Evolutionary conservation across 2,888 invertebrate species (phyloP).

Genomic region (Cosmia trapezina): DNA sequence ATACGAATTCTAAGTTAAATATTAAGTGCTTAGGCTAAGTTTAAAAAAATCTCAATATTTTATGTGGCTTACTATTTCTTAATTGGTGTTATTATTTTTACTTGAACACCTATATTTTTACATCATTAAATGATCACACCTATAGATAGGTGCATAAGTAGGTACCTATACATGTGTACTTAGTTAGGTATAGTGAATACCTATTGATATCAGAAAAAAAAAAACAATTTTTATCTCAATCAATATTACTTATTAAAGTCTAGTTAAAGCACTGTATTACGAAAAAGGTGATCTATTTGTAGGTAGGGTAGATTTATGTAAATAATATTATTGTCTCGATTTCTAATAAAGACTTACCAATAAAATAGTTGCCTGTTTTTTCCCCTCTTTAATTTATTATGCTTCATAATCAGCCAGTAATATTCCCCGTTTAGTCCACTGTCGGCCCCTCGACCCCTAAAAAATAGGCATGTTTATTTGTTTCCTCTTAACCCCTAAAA

Average conservation of each 20-base stretch:
- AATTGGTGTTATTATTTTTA: neutral
- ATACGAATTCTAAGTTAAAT: no score
- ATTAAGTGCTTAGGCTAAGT: no score
- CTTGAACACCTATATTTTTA: neutral
- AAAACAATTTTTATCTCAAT: neutral
- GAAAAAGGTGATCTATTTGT: neutral
- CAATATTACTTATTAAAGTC: neutral
- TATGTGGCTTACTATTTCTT: neutral
- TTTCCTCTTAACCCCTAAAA: no score
- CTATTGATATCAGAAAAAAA: conserved; percentile 22
- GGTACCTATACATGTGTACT: neutral
- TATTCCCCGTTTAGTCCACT: no score
- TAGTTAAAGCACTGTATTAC: neutral
- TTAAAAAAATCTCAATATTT: neutral
- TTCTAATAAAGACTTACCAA: conserved; percentile 34
- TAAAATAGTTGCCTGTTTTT: neutral
- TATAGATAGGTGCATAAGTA: neutral
- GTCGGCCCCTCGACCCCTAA: no score
- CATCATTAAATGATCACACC: neutral
- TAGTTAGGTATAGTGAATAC: neutral
- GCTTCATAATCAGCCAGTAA: neutral
- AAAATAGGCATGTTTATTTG: no score
- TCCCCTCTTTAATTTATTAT: neutral
- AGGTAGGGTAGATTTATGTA: neutral
- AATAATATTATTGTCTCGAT: conserved; percentile 5